A percentile compares a stretch with the other conserved stretches of the same genome.
These are phyloP conservation scores for Clostera curtula DNA, from an alignment of 2,888 invertebrate species.

Conservation along the genomic window DNA sequence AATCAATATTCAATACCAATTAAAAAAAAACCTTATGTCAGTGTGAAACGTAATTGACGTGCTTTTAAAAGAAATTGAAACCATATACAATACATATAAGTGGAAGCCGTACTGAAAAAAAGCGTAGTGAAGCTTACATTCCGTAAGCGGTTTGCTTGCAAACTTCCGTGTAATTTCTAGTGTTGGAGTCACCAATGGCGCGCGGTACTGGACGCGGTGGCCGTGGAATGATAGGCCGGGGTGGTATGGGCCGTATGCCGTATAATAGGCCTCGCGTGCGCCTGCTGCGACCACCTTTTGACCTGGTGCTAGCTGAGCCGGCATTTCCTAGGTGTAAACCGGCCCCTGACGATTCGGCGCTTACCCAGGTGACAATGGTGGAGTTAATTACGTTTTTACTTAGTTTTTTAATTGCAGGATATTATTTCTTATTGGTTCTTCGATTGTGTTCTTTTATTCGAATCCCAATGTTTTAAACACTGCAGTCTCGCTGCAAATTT, in stretches of 20 bases:
- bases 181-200: constrained; percentile 70
- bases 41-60: too few relatives aligned
- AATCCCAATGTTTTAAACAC: too few relatives aligned
- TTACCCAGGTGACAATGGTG: constrained; percentile 84
- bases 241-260: constrained; percentile 73
- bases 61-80: too few relatives aligned
- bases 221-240: constrained; percentile 79
- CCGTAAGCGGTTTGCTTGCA: not conserved
- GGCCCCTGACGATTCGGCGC: constrained; percentile 86
- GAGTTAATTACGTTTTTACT: too few relatives aligned
- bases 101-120: too few relatives aligned
- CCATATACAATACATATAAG: too few relatives aligned
- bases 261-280: constrained; percentile 60
- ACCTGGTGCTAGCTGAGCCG: constrained; percentile 89
- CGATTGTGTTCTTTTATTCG: too few relatives aligned
- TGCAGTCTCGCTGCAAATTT: too few relatives aligned
- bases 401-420: too few relatives aligned
- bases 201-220: constrained; percentile 80
- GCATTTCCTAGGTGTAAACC: constrained; percentile 89
- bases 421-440: too few relatives aligned
- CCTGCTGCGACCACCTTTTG: constrained; percentile 85
- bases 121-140: constrained; percentile 18
- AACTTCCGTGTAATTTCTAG: not conserved
- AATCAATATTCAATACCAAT: too few relatives aligned
- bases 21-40: too few relatives aligned